Conservation (phyloP, 2,797 vertebrate species). For the Myiothlypis coronata region DNA sequence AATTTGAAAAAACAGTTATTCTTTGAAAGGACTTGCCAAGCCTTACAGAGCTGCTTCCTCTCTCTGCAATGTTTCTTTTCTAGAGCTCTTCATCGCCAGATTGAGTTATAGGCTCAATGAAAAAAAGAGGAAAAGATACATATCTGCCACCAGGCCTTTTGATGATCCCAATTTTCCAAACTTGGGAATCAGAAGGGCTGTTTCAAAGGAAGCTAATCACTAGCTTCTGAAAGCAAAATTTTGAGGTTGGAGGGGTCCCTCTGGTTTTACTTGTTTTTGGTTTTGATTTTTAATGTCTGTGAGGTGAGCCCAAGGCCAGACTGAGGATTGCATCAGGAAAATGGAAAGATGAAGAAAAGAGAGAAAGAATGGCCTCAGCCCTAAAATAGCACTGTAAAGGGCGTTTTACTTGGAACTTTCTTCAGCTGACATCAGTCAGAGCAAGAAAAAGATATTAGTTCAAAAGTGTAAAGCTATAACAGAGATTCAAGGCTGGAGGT, state of each 20-base stretch:
- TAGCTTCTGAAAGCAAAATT: not conserved
- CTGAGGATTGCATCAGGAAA: constrained; percentile 67
- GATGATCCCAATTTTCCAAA: not conserved
- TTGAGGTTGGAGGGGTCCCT: constrained; percentile 24
- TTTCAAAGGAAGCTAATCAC: not conserved
- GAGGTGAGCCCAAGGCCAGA: constrained; percentile 72
- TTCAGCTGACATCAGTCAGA: constrained; percentile 68
- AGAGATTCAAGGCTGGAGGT: constrained; percentile 15
- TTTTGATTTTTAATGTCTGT: constrained; percentile 1
- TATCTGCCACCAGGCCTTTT: not conserved
- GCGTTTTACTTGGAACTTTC: constrained; percentile 64
- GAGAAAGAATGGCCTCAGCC: constrained; percentile 67
- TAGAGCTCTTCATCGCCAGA: constrained; percentile 1
- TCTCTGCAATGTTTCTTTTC: not conserved
- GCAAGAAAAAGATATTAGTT: constrained; percentile 57
- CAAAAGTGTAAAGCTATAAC: constrained; percentile 68
- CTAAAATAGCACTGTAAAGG: constrained; percentile 72
- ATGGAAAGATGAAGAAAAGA: constrained; percentile 60
- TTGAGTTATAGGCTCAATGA: not conserved
- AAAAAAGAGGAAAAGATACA: not conserved
- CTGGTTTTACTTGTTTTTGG: not conserved
- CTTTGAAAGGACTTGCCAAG: constrained; percentile 49
- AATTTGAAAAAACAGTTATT: not conserved
- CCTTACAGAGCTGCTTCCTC: constrained; percentile 4
- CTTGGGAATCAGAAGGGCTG: not conserved